These are phyloP conservation scores for Lutjanus campechanus DNA, from an alignment of 2,797 vertebrate species.

Conservation along the genomic window DNA sequence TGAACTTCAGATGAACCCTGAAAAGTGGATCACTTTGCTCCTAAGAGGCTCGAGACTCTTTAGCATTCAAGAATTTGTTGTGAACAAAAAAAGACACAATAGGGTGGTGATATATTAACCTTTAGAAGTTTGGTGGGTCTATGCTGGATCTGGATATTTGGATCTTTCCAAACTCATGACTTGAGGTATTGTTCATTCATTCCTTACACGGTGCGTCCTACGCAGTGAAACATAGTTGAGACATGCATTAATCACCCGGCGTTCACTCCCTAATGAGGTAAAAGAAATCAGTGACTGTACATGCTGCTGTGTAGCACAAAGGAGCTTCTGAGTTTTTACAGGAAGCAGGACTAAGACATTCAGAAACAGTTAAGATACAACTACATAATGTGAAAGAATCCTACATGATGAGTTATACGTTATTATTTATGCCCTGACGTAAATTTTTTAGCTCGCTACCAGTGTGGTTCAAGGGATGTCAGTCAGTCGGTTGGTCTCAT, in stretches of 20 bases:
- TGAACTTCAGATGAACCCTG: conserved; percentile 56
- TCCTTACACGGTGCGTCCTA: conserved; percentile 42
- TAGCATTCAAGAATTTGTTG: conserved; percentile 28
- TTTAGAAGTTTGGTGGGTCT: conserved; percentile 18
- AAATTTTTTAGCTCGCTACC: neutral
- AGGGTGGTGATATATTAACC: conserved; percentile 14
- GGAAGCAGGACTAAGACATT: neutral
- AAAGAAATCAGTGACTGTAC: conserved; percentile 17
- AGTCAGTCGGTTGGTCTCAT: neutral
- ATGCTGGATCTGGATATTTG: neutral
- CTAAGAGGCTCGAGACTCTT: conserved; percentile 23
- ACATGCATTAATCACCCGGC: conserved; percentile 37
- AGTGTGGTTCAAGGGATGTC: neutral
- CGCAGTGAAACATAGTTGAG: conserved; percentile 33
- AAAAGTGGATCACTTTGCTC: conserved; percentile 5
- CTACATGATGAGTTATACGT: neutral
- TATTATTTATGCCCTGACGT: neutral
- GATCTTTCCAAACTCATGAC: conserved; percentile 40
- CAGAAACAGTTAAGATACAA: neutral
- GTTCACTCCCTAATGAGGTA: conserved; percentile 44
- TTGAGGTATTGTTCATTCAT: conserved; percentile 39
- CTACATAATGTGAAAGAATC: conserved; percentile 4
- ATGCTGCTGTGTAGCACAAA: neutral
- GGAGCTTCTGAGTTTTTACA: neutral
- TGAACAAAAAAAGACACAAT: conserved; percentile 13